A percentile compares a stretch with the other conserved stretches of the same genome.
Evolutionary conservation across 2,797 vertebrate species (phyloP).

Genomic region (Sarcoramphus papa): DNA sequence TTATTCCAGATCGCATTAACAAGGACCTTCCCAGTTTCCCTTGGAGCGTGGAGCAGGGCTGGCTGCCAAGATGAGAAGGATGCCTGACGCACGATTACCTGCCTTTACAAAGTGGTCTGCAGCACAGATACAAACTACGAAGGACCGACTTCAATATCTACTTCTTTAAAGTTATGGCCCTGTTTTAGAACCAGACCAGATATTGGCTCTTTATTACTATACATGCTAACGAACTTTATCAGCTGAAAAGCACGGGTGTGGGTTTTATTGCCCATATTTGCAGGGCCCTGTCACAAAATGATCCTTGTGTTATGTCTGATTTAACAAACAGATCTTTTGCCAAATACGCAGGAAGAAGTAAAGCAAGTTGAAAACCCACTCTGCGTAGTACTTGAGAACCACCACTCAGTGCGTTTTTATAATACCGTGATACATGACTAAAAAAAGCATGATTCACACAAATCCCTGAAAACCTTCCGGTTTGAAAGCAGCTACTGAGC

Average conservation of each 20-base stretch:
- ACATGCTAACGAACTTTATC: background rate
- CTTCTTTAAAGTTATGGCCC: background rate
- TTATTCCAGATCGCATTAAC: background rate
- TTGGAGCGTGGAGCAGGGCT: background rate
- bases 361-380: background rate
- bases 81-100: background rate
- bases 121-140: background rate
- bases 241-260: background rate
- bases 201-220: background rate
- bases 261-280: background rate
- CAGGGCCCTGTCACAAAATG: background rate
- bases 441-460: background rate
- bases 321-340: background rate
- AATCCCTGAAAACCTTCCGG: background rate
- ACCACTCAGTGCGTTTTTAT: background rate
- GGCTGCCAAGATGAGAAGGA: background rate
- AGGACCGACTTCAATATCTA: background rate
- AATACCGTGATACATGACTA: background rate
- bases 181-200: background rate
- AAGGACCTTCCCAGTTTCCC: background rate
- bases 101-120: background rate
- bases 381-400: background rate
- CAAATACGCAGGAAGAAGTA: background rate
- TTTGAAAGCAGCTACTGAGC: background rate
- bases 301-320: background rate